phyloP scores from a whole-genome alignment of 2,888 invertebrate species.

The Drosophila ustulata region DNA sequence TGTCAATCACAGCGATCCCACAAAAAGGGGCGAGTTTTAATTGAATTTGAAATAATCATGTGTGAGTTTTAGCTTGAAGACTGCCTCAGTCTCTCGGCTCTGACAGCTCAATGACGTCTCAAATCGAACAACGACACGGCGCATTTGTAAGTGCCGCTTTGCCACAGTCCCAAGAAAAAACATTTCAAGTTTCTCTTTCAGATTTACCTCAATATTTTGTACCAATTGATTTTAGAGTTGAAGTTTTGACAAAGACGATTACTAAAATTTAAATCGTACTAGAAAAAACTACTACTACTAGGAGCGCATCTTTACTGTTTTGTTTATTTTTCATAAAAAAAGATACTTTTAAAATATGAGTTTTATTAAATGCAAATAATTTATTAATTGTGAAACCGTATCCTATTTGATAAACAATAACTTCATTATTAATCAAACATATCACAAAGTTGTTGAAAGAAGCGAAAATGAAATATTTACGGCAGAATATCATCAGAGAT shows the following conservation, averaged over 20 bases:
- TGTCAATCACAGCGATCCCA: constrained; percentile 66
- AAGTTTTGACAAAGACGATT: neutral
- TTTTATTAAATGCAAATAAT: too few species aligned
- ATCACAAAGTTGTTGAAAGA: neutral
- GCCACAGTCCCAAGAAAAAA: constrained; percentile 15
- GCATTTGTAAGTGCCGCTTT: constrained; percentile 11
- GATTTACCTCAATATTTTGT: neutral
- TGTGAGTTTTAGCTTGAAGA: constrained; percentile 18
- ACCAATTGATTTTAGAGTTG: constrained; percentile 7
- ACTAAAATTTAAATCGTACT: neutral
- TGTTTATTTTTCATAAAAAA: neutral
- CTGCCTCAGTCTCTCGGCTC: constrained; percentile 11
- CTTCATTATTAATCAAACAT: neutral
- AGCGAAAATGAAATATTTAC: neutral
- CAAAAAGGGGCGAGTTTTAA: constrained; percentile 58
- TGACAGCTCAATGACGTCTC: constrained; percentile 72
- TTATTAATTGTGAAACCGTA: too few species aligned
- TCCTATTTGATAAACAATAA: too few species aligned
- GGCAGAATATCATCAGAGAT: neutral
- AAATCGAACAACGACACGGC: constrained; percentile 23
- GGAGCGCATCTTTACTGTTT: too few species aligned
- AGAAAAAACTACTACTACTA: neutral
- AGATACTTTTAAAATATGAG: neutral
- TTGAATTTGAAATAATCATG: constrained; percentile 66
- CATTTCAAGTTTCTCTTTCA: constrained; percentile 14